Evolutionary conservation across 2,888 invertebrate genomes (phyloP).

Genomic region (Chymomyza fuscimana): DNA sequence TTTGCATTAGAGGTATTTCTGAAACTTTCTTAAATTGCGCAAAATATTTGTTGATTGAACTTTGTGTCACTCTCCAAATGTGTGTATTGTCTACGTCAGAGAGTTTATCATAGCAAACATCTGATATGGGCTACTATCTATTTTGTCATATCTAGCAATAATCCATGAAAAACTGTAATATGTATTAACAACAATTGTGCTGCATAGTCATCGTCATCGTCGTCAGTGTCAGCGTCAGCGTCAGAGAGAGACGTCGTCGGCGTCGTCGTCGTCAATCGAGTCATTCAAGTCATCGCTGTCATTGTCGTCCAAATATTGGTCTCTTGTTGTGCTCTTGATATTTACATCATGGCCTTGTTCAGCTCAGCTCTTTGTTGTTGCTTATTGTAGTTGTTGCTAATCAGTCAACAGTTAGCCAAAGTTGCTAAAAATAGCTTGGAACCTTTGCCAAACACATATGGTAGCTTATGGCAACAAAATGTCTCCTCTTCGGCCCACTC

Average conservation of each 20-base stretch:
- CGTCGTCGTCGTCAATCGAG: constrained; percentile 13
- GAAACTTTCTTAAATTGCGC: neutral
- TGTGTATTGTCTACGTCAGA: neutral
- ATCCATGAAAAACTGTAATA: constrained; percentile 34
- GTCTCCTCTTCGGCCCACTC: neutral
- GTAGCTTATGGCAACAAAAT: constrained; percentile 13
- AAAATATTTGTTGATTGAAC: neutral
- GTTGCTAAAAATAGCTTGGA: constrained; percentile 51
- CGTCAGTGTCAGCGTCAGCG: neutral
- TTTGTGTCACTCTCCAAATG: neutral
- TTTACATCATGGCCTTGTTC: constrained; percentile 43
- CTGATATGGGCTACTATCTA: neutral
- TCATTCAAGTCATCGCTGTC: neutral
- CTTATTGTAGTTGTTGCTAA: constrained; percentile 37
- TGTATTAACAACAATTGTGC: constrained; percentile 12
- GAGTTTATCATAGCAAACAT: neutral
- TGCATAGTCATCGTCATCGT: neutral
- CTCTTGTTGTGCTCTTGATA: constrained; percentile 22
- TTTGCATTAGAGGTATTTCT: neutral
- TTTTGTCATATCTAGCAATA: constrained; percentile 39
- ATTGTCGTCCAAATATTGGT: constrained; percentile 24
- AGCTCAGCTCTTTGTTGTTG: constrained; percentile 1
- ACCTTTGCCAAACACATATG: constrained; percentile 20
- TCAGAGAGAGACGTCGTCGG: constrained; percentile 4
- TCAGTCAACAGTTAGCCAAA: constrained; percentile 35